Evolutionary conservation across 2,113 vertebrate genomes (phyloP).

Genomic region (Epinephelus cyanopodus): DNA sequence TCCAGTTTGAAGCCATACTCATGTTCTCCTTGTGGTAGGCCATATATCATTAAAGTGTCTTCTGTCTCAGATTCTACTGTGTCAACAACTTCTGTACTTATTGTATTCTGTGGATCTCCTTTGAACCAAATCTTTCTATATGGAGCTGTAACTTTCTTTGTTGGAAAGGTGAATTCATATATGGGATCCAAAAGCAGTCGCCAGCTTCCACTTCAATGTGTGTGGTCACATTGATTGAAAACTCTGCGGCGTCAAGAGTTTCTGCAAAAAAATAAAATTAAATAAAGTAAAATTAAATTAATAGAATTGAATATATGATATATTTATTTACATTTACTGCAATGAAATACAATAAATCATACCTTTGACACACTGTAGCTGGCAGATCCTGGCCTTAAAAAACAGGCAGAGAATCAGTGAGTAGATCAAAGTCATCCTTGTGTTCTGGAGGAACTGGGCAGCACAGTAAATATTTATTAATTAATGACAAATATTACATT

Average conservation of each 20-base stretch:
- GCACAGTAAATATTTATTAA: not conserved
- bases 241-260: not conserved
- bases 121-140: slow-evolving; percentile 20
- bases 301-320: not conserved
- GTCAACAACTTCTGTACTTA: rapidly evolving
- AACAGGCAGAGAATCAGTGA: slow-evolving; percentile 29
- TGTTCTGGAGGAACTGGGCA: not conserved
- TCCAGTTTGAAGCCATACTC: slow-evolving; percentile 38
- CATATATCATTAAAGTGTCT: rapidly evolving
- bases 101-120: not conserved
- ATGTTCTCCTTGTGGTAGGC: slow-evolving; percentile 14
- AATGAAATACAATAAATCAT: not conserved
- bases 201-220: not conserved
- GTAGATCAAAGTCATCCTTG: slow-evolving; percentile 20
- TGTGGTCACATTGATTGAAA: slow-evolving; percentile 23
- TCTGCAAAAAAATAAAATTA: not conserved
- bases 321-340: not conserved
- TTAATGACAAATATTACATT: not conserved
- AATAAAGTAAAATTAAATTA: not conserved
- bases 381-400: not conserved
- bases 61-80: not conserved
- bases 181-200: not conserved
- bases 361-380: slow-evolving; percentile 19
- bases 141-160: not conserved
- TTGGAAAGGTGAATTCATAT: slow-evolving; percentile 4